These are phyloP conservation scores for Chrysodeixis includens DNA, from an alignment of 2,888 invertebrate genomes.

Conservation along the genomic window DNA sequence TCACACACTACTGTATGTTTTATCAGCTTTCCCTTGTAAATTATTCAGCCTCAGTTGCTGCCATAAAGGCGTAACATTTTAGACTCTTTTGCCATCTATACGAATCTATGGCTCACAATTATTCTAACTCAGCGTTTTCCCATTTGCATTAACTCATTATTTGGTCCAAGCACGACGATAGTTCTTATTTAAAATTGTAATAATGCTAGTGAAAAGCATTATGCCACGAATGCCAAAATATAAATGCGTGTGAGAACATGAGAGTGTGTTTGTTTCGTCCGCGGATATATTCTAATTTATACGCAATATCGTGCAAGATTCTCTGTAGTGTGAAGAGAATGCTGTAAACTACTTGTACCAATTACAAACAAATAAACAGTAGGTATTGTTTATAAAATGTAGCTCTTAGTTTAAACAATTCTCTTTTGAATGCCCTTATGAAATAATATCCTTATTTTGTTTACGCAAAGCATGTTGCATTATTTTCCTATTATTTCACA, in stretches of 20 bases:
- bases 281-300: constrained; percentile 30
- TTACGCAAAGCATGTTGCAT: constrained; percentile 46
- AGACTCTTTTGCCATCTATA: background rate
- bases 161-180: constrained; percentile 16
- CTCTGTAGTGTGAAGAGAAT: constrained; percentile 13
- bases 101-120: constrained; percentile 18
- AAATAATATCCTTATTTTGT: constrained; percentile 32
- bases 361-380: constrained; percentile 37
- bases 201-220: constrained; percentile 46
- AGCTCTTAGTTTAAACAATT: constrained; percentile 26
- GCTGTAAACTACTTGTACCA: constrained; percentile 27
- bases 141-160: constrained; percentile 8
- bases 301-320: constrained; percentile 19
- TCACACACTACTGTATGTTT: background rate
- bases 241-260: constrained; percentile 35
- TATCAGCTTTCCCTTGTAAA: background rate
- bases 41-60: background rate
- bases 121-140: constrained; percentile 38
- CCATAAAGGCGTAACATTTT: background rate
- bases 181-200: constrained; percentile 22
- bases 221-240: constrained; percentile 54
- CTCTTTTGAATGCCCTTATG: constrained; percentile 22
- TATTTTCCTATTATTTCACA: constrained; percentile 42
- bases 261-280: constrained; percentile 45
- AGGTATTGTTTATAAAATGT: constrained; percentile 37